Evolutionary conservation across 2,797 vertebrate species (phyloP), one percentile per base, ranked within the genome.

Genomic region (Pristis pectinata): DNA sequence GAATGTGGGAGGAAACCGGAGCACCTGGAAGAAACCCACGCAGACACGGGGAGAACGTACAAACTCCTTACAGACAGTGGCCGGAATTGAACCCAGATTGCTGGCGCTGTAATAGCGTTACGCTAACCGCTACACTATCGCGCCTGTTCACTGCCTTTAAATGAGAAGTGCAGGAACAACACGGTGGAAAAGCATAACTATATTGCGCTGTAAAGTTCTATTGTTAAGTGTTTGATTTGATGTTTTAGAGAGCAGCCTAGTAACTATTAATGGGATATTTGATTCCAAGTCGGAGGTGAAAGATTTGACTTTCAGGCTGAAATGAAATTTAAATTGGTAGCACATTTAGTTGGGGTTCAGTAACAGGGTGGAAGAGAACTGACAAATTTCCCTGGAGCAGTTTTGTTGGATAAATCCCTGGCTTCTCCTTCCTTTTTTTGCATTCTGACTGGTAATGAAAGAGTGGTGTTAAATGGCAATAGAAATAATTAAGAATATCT

Each of bases 161-260:
- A 37, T n/a, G 67, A 91, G 61, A 61, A 56, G n/a, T 4, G 13
- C 83, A 87, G 83, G 6, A 59, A 24, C 61, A 67, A 61, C 85
- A 89, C 30, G 13, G 41, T 49, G 79, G 79, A 41, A 53, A 85
- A n/a, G 53, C 34, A 6, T n/a, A 34, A 13, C 85, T 61, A 61
- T 67, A 41, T 22, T 9, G 19, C 67, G 59, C 64, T 67, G 37
- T 11, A 7, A 37, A 37, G n/a, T 41, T 67, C 24, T 41, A 59
- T 61, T 61, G 56, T 89, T 89, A 89, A 19, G 4, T 61, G 61
- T 91, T 91, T 89, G 85, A 89, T n/a, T 67, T 37, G 87, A 91
- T 67, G n/a, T 67, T 91, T 22, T 91, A 41, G 59, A 24, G n/a
- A 64, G n/a, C 59, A 91, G 61, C n/a, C 61, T 61, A n/a, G 59